These are phyloP conservation scores for Porphyrio hochstetteri DNA, from an alignment of 2,113 vertebrate species.

Conservation along the genomic window DNA sequence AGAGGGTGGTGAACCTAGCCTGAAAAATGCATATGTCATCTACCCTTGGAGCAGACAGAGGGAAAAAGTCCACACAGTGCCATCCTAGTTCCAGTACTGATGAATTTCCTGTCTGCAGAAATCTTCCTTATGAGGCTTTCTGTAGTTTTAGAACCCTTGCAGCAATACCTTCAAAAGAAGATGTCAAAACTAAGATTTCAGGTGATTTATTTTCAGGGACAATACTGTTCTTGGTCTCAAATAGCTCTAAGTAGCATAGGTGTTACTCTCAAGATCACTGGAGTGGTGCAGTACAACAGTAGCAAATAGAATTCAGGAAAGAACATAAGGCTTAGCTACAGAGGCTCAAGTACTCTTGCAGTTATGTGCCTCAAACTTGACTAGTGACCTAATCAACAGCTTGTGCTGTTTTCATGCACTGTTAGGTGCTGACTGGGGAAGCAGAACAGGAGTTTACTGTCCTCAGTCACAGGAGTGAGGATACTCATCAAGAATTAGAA, in stretches of 20 bases:
- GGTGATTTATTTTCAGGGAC: neutral
- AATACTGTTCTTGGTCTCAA: neutral
- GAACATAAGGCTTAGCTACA: neutral
- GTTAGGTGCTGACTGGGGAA: neutral
- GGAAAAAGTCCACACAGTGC: neutral
- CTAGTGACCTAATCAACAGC: neutral
- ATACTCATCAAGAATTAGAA: neutral
- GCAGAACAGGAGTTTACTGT: neutral
- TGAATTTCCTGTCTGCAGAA: neutral
- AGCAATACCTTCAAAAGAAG: neutral
- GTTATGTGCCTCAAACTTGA: neutral
- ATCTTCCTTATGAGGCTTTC: neutral
- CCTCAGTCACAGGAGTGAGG: neutral
- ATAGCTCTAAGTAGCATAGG: neutral
- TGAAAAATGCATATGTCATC: neutral
- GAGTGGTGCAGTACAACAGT: neutral
- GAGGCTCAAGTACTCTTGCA: neutral
- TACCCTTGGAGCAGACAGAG: neutral
- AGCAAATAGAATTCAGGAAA: neutral
- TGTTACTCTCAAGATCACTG: neutral
- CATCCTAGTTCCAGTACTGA: neutral
- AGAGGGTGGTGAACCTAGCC: neutral
- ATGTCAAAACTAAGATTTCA: neutral
- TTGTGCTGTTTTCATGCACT: neutral
- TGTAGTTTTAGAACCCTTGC: neutral